Evolutionary conservation across 2,888 invertebrate genomes (phyloP).

Genomic region (Lithophane leautieri): DNA sequence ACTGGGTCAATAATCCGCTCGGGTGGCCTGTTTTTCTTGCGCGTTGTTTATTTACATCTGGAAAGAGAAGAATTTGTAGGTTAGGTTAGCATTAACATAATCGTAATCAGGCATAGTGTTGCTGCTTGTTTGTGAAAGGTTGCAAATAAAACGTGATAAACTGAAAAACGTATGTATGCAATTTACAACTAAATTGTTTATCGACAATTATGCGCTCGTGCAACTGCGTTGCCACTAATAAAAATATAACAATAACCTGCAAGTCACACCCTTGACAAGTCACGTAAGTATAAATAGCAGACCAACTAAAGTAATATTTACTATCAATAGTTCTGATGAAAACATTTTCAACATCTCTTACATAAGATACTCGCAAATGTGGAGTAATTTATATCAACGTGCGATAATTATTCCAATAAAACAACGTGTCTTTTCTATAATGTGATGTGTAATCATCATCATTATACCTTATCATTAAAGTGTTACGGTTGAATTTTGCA

Average conservation of each 20-base stretch:
- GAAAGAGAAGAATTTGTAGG: constrained; percentile 75
- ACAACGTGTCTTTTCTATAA: constrained; percentile 39
- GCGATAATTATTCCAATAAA: constrained; percentile 52
- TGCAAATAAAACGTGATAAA: background rate
- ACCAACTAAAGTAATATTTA: constrained; percentile 24
- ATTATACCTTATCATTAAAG: constrained; percentile 19
- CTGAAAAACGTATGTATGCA: background rate
- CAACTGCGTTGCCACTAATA: background rate
- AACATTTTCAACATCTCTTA: constrained; percentile 50
- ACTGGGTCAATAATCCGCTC: constrained; percentile 85
- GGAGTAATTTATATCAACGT: constrained; percentile 51
- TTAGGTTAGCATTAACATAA: constrained; percentile 37
- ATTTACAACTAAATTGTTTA: background rate
- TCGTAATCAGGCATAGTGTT: background rate
- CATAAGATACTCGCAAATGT: constrained; percentile 55
- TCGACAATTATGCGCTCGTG: background rate
- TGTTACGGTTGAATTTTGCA: constrained; percentile 35
- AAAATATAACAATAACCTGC: constrained; percentile 33
- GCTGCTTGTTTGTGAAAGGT: constrained; percentile 6
- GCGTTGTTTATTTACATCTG: constrained; percentile 82
- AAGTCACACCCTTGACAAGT: constrained; percentile 28
- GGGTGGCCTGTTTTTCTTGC: constrained; percentile 77
- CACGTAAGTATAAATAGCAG: constrained; percentile 39
- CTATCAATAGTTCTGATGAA: constrained; percentile 27
- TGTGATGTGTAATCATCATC: constrained; percentile 18